phyloP scores from a whole-genome alignment of 2,797 vertebrate genomes.

The Hippocampus kuda region DNA sequence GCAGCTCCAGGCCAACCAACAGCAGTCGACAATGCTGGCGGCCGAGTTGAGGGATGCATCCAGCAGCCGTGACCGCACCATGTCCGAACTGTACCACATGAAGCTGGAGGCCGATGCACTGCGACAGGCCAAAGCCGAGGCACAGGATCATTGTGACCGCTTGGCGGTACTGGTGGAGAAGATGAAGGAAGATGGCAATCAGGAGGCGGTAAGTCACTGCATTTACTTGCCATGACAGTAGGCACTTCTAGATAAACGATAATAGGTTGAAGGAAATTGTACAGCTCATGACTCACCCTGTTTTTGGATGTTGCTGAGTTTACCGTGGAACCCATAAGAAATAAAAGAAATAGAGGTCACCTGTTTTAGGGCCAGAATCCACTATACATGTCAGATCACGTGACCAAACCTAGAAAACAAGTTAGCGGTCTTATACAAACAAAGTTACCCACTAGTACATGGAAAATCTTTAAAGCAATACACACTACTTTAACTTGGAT shows the following conservation, averaged over 20 bases:
- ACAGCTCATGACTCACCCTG: neutral
- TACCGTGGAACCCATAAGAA: too few species aligned
- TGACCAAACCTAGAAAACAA: too few species aligned
- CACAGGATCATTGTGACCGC: conserved; percentile 66
- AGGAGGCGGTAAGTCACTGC: conserved; percentile 54
- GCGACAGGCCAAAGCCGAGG: conserved; percentile 76
- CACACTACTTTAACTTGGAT: too few species aligned
- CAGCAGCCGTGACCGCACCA: conserved; percentile 83
- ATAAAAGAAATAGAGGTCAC: too few species aligned
- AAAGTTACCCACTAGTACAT: too few species aligned
- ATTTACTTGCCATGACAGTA: too few species aligned
- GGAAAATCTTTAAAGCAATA: too few species aligned
- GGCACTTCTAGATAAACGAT: neutral
- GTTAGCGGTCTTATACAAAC: too few species aligned
- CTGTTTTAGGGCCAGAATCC: too few species aligned
- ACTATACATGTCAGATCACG: too few species aligned
- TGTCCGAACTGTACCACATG: conserved; percentile 86
- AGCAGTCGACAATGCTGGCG: conserved; percentile 80
- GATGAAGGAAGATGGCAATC: conserved; percentile 61
- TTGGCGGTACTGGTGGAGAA: conserved; percentile 63
- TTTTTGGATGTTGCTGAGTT: neutral
- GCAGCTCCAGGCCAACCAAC: conserved; percentile 84
- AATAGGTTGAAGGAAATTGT: neutral
- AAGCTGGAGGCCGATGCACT: conserved; percentile 82
- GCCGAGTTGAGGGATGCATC: conserved; percentile 89